Evolutionary conservation across 1,140 invertebrate genomes (phyloP).

Genomic region (Diprion similis): DNA sequence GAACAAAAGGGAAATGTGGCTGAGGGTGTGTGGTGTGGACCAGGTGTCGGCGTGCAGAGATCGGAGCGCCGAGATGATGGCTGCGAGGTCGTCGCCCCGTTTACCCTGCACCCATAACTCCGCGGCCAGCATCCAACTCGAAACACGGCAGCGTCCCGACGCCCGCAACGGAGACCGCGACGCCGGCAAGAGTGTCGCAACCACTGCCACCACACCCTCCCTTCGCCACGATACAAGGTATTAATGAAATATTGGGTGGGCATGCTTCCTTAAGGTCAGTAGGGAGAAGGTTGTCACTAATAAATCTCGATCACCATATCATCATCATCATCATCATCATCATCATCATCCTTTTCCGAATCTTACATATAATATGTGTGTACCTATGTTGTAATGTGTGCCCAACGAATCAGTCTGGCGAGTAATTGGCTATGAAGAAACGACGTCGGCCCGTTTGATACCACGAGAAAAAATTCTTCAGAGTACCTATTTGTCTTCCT

Average conservation of each 20-base stretch:
- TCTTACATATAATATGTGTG: too few species aligned
- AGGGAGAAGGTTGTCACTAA: conserved; percentile 6
- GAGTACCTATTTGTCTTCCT: background rate
- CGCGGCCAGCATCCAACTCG: background rate
- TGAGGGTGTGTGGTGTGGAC: conserved; percentile 53
- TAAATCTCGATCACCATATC: background rate
- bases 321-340: background rate
- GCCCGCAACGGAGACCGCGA: background rate
- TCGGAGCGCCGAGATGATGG: conserved; percentile 39
- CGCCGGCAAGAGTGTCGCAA: conserved; percentile 37
- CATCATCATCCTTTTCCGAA: too few species aligned
- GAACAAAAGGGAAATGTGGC: conserved; percentile 31
- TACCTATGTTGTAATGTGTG: too few species aligned
- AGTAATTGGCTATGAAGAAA: too few species aligned
- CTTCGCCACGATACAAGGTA: conserved; percentile 51
- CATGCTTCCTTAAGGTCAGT: background rate
- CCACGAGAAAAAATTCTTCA: too few species aligned
- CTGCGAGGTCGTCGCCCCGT: conserved; percentile 20
- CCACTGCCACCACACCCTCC: conserved; percentile 46
- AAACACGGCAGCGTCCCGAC: background rate
- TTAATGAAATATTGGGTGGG: conserved; percentile 5
- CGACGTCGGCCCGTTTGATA: too few species aligned
- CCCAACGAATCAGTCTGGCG: too few species aligned
- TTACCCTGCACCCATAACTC: background rate
- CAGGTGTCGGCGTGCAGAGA: conserved; percentile 53